A percentile compares a stretch with the other conserved stretches of the same genome.
Conservation (phyloP, 2,797 vertebrate genomes). For the Natrix natrix region DNA sequence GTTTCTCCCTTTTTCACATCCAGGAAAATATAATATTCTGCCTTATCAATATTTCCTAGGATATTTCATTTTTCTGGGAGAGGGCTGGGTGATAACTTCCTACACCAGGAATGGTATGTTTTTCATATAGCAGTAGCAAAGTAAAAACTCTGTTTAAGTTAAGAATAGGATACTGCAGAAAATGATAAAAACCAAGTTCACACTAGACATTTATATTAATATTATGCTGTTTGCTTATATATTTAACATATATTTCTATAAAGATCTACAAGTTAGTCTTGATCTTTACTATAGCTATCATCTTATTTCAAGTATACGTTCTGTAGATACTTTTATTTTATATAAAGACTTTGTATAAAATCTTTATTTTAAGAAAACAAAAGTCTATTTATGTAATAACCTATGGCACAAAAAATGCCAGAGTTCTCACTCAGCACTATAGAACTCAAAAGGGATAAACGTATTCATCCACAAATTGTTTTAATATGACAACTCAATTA, state of each 20-base stretch:
- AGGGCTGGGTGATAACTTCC: too few species aligned
- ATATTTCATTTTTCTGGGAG: too few species aligned
- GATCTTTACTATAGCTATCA: background rate
- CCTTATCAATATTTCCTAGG: too few species aligned
- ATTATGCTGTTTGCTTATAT: background rate
- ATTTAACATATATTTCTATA: background rate
- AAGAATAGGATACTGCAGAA: background rate
- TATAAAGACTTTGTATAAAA: background rate
- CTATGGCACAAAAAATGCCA: background rate
- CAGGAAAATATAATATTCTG: too few species aligned
- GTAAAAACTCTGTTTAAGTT: background rate
- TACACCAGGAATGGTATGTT: background rate
- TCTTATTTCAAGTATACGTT: background rate
- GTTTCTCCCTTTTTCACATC: too few species aligned
- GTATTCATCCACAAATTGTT: background rate
- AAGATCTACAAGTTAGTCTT: background rate
- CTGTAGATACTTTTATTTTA: background rate
- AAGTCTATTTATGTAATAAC: background rate
- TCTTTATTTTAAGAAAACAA: background rate
- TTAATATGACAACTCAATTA: background rate
- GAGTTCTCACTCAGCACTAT: background rate
- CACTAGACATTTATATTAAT: background rate
- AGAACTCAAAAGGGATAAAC: background rate
- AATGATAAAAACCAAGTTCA: background rate
- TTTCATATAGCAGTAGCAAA: background rate